These are phyloP conservation scores for Nomada hirtipes DNA, from an alignment of 2,888 invertebrate genomes.

Conservation along the genomic window DNA sequence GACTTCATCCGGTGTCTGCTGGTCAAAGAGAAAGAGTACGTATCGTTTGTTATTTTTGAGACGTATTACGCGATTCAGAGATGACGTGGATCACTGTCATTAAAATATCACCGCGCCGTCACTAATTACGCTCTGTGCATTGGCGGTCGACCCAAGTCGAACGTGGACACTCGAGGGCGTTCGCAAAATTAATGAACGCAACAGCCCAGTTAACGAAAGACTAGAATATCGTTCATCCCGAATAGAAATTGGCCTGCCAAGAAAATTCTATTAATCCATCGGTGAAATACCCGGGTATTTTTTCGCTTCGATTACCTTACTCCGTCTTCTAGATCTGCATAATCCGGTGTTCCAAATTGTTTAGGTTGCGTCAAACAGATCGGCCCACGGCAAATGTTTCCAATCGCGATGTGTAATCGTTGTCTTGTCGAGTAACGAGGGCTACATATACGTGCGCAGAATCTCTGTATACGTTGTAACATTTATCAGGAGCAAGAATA, in stretches of 20 bases:
- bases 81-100: constrained; percentile 16
- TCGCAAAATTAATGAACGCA: constrained; percentile 30
- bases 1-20: constrained; percentile 97
- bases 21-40: constrained; percentile 96
- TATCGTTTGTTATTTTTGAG: constrained; percentile 72
- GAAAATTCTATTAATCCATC: constrained; percentile 5
- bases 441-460: constrained; percentile 3
- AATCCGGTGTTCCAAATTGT: constrained; percentile 8
- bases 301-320: constrained; percentile 12
- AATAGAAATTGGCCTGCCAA: constrained; percentile 18
- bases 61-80: constrained; percentile 14
- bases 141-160: constrained; percentile 32
- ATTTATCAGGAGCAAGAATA: neutral
- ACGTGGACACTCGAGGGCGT: constrained; percentile 13
- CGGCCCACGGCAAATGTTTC: constrained; percentile 1
- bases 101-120: constrained; percentile 37
- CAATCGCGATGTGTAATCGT: neutral
- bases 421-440: neutral
- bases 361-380: neutral
- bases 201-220: constrained; percentile 42
- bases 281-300: neutral
- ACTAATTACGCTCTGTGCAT: neutral
- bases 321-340: constrained; percentile 13
- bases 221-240: neutral
- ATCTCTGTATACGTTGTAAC: neutral